Percentiles rank a stretch among this genome's conserved stretches.
Conservation (phyloP, 2,888 invertebrate species). For the Monoplex corrugatus region DNA sequence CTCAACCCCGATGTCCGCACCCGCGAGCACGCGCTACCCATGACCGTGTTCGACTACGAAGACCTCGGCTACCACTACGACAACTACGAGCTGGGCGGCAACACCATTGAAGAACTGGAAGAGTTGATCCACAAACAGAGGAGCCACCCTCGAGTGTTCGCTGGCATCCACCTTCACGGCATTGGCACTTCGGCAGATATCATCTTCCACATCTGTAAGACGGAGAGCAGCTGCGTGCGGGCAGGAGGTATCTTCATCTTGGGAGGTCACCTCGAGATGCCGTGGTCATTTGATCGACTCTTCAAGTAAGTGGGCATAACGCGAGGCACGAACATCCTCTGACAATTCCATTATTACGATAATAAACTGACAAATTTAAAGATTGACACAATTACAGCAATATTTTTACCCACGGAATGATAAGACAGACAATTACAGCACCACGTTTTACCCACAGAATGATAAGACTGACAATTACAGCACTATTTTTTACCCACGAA, state of each 20-base stretch:
- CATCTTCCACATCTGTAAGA: slow-evolving; percentile 49
- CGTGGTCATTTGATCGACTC: slow-evolving; percentile 61
- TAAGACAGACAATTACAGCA: no score
- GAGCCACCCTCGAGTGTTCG: slow-evolving; percentile 54
- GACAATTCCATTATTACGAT: no score
- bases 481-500: no score
- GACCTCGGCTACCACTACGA: slow-evolving; percentile 59
- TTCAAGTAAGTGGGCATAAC: slow-evolving; percentile 49
- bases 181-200: slow-evolving; percentile 59
- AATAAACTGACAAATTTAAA: no score
- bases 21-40: slow-evolving; percentile 54
- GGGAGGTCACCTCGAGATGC: slow-evolving; percentile 59
- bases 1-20: slow-evolving; percentile 42
- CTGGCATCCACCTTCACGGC: slow-evolving; percentile 60
- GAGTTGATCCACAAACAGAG: slow-evolving; percentile 45
- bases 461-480: no score
- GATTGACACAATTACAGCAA: no score
- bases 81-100: slow-evolving; percentile 59
- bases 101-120: slow-evolving; percentile 60
- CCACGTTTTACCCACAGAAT: no score
- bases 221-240: background rate
- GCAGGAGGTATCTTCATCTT: slow-evolving; percentile 55
- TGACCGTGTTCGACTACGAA: slow-evolving; percentile 58
- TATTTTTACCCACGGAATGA: no score
- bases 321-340: no score